phyloP scores from a whole-genome alignment of 2,797 vertebrate species.

The Scolopax bukidnonensis region DNA sequence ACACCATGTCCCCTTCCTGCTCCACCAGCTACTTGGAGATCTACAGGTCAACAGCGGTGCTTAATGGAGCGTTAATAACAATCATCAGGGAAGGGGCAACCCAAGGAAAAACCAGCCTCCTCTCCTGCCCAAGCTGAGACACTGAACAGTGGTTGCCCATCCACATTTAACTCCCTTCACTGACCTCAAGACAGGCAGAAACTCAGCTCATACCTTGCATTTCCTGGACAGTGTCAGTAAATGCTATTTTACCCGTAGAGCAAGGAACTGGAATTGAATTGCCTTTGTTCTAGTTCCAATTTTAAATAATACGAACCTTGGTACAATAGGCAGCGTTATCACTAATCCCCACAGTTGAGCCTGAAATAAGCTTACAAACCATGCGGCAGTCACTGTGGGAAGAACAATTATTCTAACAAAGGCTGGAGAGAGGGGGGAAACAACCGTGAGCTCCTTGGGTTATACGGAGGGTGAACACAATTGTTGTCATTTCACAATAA shows the following conservation, averaged over 20 bases:
- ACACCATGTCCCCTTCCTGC: neutral
- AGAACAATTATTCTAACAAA: slow-evolving; percentile 75
- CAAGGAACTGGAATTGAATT: slow-evolving; percentile 51
- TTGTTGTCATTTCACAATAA: slow-evolving; percentile 63
- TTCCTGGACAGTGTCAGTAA: neutral
- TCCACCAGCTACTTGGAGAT: neutral
- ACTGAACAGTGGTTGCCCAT: neutral
- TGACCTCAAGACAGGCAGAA: neutral
- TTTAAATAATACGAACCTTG: slow-evolving; percentile 75
- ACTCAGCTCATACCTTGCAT: neutral
- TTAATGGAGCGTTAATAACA: accelerated
- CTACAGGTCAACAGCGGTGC: neutral
- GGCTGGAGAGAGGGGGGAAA: neutral
- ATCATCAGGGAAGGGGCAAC: accelerated
- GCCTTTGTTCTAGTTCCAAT: slow-evolving; percentile 72
- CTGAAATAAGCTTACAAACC: slow-evolving; percentile 75
- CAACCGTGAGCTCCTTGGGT: slow-evolving; percentile 26
- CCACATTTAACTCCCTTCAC: neutral
- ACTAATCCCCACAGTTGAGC: slow-evolving; percentile 70
- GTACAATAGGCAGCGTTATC: slow-evolving; percentile 69
- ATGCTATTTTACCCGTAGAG: neutral
- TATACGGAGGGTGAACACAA: slow-evolving; percentile 13
- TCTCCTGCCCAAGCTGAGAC: neutral
- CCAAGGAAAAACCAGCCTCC: neutral
- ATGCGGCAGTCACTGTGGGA: slow-evolving; percentile 60